Evolutionary conservation across 2,113 vertebrate species (phyloP).

Genomic region (Alligator mississippiensis): DNA sequence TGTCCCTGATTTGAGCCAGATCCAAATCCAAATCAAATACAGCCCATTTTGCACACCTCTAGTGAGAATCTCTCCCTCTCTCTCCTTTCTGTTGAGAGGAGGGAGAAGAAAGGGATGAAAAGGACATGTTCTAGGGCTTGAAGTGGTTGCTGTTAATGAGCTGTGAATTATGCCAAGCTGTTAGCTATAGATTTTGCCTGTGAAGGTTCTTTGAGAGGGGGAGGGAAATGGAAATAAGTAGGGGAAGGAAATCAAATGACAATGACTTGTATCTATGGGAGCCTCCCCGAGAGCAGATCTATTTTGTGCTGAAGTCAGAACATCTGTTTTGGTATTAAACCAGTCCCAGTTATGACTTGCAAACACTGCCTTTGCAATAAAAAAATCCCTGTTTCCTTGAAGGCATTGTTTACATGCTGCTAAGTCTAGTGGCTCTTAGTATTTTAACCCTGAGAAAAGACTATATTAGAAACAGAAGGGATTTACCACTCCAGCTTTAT

Average conservation of each 20-base stretch:
- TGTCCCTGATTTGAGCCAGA: not conserved
- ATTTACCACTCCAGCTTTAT: not conserved
- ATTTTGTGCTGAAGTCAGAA: not conserved
- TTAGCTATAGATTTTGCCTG: not conserved
- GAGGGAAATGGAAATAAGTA: not conserved
- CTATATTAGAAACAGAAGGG: not conserved
- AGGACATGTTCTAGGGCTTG: not conserved
- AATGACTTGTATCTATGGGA: not conserved
- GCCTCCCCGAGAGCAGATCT: not conserved
- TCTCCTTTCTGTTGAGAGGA: not conserved
- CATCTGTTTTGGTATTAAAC: not conserved
- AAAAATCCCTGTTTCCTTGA: not conserved
- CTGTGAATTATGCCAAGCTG: constrained; percentile 17
- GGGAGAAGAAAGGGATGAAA: not conserved
- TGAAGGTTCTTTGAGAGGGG: not conserved
- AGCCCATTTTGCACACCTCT: not conserved
- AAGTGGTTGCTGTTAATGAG: constrained; percentile 7
- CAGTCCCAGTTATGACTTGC: not conserved
- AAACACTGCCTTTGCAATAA: not conserved
- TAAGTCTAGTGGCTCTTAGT: not conserved
- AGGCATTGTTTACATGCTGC: accelerated
- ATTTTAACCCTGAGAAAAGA: not conserved
- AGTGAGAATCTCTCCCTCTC: not conserved
- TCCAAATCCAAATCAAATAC: not conserved
- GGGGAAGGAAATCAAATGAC: not conserved